Conservation (phyloP, 2,113 vertebrate species). For the Regulus satrapa region DNA sequence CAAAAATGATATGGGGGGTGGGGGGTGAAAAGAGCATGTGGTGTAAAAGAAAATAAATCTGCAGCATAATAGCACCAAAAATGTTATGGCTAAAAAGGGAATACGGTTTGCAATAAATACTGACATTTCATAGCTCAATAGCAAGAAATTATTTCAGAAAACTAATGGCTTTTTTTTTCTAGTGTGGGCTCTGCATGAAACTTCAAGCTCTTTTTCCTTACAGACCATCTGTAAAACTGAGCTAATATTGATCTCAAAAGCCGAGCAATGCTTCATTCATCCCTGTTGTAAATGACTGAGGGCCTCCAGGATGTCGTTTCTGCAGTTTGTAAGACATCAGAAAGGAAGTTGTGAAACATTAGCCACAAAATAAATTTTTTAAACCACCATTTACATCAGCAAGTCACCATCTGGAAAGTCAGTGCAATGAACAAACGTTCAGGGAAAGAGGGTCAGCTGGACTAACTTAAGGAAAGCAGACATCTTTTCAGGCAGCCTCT, state of each 20-base stretch:
- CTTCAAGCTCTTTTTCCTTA: conserved; percentile 26
- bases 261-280: not conserved
- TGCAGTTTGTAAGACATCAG: not conserved
- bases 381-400: not conserved
- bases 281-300: not conserved
- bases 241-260: conserved; percentile 29
- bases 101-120: conserved; percentile 35
- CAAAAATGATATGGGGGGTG: not conserved
- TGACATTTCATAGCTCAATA: conserved; percentile 17
- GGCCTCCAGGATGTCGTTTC: not conserved
- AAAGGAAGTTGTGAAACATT: not conserved
- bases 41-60: conserved; percentile 3
- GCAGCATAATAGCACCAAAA: not conserved
- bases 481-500: not conserved
- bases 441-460: not conserved
- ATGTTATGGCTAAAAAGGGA: conserved; percentile 23
- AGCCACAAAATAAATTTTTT: not conserved
- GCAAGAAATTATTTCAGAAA: conserved; percentile 41
- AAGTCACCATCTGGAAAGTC: not conserved
- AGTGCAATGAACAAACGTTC: not conserved
- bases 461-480: not conserved
- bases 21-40: not conserved
- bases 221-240: conserved; percentile 12
- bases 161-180: not conserved
- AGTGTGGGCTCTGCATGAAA: not conserved